Base-by-base conservation (phyloP, 2,113 vertebrate species). In the Hippocampus comes region DNA sequence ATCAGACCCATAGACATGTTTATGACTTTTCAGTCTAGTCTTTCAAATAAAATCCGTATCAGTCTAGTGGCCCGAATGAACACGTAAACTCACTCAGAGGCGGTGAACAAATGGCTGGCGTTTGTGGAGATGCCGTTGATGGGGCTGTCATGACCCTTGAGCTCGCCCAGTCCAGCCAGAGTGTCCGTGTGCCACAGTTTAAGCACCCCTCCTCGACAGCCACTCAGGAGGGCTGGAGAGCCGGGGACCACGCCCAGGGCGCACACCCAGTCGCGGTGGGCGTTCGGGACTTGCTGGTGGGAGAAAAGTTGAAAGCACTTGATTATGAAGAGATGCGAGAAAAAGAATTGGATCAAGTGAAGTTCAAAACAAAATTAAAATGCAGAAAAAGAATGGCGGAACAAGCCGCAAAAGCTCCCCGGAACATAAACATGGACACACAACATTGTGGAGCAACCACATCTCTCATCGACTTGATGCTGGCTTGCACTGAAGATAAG, bases 251-350 rank as follows among this genome's bases (percentile, higher is more conserved):
- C 79, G 0, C 95, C 96, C 76, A 99, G 92, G 1, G 97, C 96
- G 75, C 96, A 98, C 2, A 99, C 94, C 97, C 97, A 99, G 81
- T 99, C 97, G 42, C 96, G 95, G 63, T 99, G 97, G 12, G 97
- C 97, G 18, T 95, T 98, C 1, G 96, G 96, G 76, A 99, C 94
- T 95, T 99, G 97, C 97, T 99, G 91, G 56, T 27, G 63, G 56
- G 61, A 23, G 20, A 1, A 63, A 6, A 20, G 18, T 7, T n/a
- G 9, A 56, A 56, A 5, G 9, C 2, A 18, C 34, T 30, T 27
- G 56, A 25, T 27, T 1, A 17, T 8, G 4, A 20, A 17, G 7
- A 9, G 2, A 4, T 6, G 11, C 23, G 4, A 25, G 10, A 6
- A 38, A 38, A 57, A n/a, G 55, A 57, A 14, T 2, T n/a, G 3